Evolutionary conservation across 2,888 invertebrate species (phyloP), one percentile per base, ranked within the genome.

Genomic region (Urechis unicinctus): DNA sequence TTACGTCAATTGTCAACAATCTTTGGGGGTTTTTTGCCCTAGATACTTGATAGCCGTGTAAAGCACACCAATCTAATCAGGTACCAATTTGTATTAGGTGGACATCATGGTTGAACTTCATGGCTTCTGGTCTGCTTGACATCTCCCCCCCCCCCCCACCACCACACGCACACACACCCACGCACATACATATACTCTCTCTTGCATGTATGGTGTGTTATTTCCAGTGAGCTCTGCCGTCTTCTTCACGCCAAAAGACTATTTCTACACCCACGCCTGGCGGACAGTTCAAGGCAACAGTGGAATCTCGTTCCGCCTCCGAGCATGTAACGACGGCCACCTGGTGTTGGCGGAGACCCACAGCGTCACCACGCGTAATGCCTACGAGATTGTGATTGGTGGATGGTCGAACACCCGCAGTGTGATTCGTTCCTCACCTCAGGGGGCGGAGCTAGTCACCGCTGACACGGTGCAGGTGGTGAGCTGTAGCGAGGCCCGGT

Each of bases 231-330:
- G 28, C 17, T 42, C 46, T 17, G 22, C 47, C 5, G 36, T 31
- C 13, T 47, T 47, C 46, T 30, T 29, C 21, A 53, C 53, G 28
- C 53, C 53, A 21, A 31, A 25, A 17, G 1, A 9, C n/a, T 47
- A 47, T 31, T 22, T 47, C 22, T 53, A 53, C 47, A 53, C 31
- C 6, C 30, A 53, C n/a, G 45, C 26, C 22, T 53, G 53, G 53
- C 26, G 28, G 13, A 47, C 46, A 17, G 45, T 45, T 22, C 41
- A 22, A 4, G 52, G 41, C 3, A 17, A 6, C 3, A 42, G 43
- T 22, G 21, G 21, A 44, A n/a, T 52, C 25, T 25, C 43, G 1
- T 43, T 52, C 52, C 41, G 43, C 41, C 25, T 52, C 6, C 42
- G 52, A 41, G 52, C 52, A n/a, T 52, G 9, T 17, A 36, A 36